Conservation (phyloP, 2,888 invertebrate genomes). For the Chaetogeoica ovagalla region DNA sequence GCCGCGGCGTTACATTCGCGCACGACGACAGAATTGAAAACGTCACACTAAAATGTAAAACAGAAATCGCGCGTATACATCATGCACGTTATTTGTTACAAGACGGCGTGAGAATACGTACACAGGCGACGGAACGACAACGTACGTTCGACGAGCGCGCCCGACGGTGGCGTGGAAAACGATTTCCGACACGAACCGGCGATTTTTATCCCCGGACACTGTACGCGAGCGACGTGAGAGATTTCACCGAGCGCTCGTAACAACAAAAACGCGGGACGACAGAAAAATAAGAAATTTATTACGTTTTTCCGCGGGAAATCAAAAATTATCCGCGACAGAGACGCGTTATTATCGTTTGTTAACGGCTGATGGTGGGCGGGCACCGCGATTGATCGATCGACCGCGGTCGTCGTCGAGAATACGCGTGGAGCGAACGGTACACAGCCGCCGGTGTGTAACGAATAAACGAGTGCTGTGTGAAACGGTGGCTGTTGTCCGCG, state of each 20-base stretch:
- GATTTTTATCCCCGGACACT: constrained; percentile 14
- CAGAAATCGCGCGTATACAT: too few species aligned
- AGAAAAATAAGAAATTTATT: neutral
- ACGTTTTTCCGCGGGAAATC: neutral
- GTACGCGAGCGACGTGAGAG: neutral
- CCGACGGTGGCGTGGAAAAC: constrained; percentile 1
- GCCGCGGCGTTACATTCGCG: too few species aligned
- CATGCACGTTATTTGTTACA: constrained; percentile 32
- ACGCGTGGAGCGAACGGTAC: too few species aligned
- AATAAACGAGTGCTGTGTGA: too few species aligned
- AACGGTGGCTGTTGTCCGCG: too few species aligned
- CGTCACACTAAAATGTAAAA: too few species aligned
- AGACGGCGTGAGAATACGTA: neutral
- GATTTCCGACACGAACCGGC: constrained; percentile 26
- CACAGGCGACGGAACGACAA: neutral
- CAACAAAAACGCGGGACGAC: neutral
- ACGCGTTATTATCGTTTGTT: neutral
- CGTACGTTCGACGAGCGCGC: too few species aligned
- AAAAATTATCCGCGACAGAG: neutral
- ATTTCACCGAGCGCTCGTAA: neutral
- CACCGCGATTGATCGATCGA: constrained; percentile 1
- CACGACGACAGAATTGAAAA: too few species aligned
- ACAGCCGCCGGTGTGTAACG: too few species aligned
- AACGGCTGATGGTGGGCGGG: neutral
- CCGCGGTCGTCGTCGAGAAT: neutral